Percentiles rank a stretch among this genome's conserved stretches.
Conservation (phyloP, 2,113 vertebrate species). For the Tinamus guttatus region DNA sequence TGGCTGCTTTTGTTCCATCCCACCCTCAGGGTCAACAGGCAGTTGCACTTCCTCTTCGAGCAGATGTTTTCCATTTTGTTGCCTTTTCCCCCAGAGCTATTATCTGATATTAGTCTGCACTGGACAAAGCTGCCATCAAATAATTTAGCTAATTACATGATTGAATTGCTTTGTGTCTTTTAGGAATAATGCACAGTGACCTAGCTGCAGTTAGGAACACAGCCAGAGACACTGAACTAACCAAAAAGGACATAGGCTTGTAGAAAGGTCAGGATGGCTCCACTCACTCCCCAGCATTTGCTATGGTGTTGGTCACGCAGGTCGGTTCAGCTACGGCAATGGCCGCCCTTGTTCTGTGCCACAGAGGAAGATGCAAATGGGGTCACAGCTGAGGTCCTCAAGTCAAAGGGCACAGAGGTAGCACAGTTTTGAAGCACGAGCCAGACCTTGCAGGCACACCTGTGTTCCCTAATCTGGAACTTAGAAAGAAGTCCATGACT, state of each 20-base stretch:
- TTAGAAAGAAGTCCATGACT: background rate
- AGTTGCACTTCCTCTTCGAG: background rate
- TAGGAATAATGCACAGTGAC: background rate
- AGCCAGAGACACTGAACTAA: background rate
- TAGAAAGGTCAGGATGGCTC: background rate
- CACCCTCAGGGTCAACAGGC: rapidly evolving
- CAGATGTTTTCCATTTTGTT: rapidly evolving
- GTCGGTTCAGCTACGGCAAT: background rate
- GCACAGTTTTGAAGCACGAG: background rate
- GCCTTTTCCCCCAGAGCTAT: background rate
- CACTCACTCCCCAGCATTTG: background rate
- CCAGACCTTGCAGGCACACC: background rate
- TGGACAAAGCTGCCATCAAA: background rate
- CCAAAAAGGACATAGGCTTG: background rate
- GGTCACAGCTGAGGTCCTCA: background rate
- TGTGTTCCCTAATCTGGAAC: background rate
- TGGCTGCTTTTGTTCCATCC: background rate
- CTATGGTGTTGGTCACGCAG: rapidly evolving
- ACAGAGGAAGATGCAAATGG: background rate
- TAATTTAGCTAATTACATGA: background rate
- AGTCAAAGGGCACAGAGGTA: background rate
- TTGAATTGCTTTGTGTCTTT: background rate
- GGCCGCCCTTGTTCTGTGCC: background rate
- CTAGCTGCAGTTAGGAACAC: background rate
- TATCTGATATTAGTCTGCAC: background rate